Conservation (phyloP, 2,888 invertebrate species). For the Clitarchus hookeri region DNA sequence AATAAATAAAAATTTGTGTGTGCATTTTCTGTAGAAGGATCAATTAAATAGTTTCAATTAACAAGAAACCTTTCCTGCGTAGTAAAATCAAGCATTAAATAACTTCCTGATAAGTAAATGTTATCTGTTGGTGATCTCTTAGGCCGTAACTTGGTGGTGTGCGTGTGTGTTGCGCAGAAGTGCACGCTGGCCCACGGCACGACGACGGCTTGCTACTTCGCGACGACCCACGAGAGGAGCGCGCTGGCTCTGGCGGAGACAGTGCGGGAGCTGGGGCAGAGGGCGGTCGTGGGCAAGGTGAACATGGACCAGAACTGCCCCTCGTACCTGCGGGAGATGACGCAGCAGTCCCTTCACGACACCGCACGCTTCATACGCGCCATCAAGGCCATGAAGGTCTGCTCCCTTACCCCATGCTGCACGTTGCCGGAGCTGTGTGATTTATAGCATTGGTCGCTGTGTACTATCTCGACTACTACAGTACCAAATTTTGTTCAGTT, state of each 20-base stretch:
- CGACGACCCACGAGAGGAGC: constrained; percentile 74
- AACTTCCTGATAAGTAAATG: too few relatives aligned
- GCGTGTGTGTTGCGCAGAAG: constrained; percentile 58
- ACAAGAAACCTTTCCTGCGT: too few relatives aligned
- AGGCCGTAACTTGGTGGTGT: too few relatives aligned
- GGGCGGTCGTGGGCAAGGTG: constrained; percentile 87
- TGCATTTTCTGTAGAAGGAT: too few relatives aligned
- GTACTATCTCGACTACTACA: too few relatives aligned
- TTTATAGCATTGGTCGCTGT: not conserved
- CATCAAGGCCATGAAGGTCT: not conserved
- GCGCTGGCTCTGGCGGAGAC: constrained; percentile 72
- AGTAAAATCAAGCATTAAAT: too few relatives aligned
- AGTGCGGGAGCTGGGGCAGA: constrained; percentile 69
- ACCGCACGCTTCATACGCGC: constrained; percentile 65
- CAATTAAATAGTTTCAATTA: too few relatives aligned
- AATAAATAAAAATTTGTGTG: too few relatives aligned
- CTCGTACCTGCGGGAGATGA: constrained; percentile 67
- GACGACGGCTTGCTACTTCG: constrained; percentile 89
- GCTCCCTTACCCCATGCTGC: not conserved
- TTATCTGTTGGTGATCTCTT: too few relatives aligned
- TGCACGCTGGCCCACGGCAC: constrained; percentile 78
- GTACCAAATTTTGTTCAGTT: too few relatives aligned
- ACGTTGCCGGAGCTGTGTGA: constrained; percentile 52
- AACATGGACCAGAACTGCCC: constrained; percentile 68
- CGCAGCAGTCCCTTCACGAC: constrained; percentile 63